These are phyloP conservation scores for Ataeniobius toweri DNA, from an alignment of 2,797 vertebrate species.

Conservation along the genomic window DNA sequence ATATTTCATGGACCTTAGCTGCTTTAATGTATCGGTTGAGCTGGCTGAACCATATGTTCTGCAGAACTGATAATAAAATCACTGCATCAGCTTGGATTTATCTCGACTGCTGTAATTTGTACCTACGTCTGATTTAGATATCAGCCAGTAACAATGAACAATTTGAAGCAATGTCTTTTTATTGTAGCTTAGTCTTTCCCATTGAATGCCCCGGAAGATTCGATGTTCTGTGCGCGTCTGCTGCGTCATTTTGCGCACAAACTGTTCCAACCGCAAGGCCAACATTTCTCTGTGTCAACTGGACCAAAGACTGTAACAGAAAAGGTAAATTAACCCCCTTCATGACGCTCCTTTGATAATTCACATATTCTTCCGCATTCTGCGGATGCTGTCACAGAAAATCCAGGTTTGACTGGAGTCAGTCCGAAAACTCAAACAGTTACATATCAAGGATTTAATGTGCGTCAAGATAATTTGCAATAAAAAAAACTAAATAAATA, in stretches of 20 bases:
- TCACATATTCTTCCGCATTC: slow-evolving; percentile 53
- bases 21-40: neutral
- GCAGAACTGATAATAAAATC: neutral
- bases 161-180: neutral
- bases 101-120: neutral
- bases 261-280: neutral
- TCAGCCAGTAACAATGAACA: no score
- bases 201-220: neutral
- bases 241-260: neutral
- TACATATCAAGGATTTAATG: neutral
- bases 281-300: slow-evolving; percentile 12
- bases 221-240: neutral
- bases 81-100: neutral
- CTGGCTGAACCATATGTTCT: neutral
- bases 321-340: slow-evolving; percentile 66
- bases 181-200: neutral
- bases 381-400: neutral
- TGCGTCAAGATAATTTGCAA: neutral
- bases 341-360: slow-evolving; percentile 51
- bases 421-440: neutral
- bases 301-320: slow-evolving; percentile 47
- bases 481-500: neutral
- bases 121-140: neutral
- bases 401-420: neutral
- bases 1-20: neutral